These are phyloP conservation scores for Sebastolobus altivelis DNA, from an alignment of 2,797 vertebrate genomes.

Conservation along the genomic window DNA sequence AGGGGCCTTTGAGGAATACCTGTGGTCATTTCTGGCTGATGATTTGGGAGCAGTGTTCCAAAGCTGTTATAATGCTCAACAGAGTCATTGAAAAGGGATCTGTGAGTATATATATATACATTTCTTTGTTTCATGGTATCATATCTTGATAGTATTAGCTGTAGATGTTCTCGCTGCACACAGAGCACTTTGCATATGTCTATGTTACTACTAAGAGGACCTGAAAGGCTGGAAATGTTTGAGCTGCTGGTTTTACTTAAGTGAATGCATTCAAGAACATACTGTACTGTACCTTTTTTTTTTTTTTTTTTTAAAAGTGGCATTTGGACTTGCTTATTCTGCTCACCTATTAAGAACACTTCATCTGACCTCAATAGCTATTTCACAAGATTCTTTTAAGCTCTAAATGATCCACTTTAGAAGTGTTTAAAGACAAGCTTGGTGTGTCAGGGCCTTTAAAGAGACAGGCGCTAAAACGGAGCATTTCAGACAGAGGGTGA, in stretches of 20 bases:
- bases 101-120: conserved; percentile 84
- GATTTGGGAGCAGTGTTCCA: conserved; percentile 97
- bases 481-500: no score
- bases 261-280: background rate
- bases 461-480: no score
- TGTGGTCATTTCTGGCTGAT: conserved; percentile 99
- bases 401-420: no score
- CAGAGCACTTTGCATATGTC: background rate
- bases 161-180: background rate
- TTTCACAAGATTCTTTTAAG: background rate
- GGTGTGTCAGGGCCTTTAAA: no score
- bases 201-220: background rate
- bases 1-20: conserved; percentile 97
- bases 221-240: background rate
- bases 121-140: background rate
- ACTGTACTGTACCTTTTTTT: no score
- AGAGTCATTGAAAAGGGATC: conserved; percentile 97
- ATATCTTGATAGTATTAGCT: background rate
- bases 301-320: background rate
- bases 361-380: background rate
- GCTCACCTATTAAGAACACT: background rate
- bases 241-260: background rate
- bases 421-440: background rate
- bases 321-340: background rate
- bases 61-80: conserved; percentile 98